Conservation (phyloP, 2,113 vertebrate genomes). For the Nycticryphes semicollaris region DNA sequence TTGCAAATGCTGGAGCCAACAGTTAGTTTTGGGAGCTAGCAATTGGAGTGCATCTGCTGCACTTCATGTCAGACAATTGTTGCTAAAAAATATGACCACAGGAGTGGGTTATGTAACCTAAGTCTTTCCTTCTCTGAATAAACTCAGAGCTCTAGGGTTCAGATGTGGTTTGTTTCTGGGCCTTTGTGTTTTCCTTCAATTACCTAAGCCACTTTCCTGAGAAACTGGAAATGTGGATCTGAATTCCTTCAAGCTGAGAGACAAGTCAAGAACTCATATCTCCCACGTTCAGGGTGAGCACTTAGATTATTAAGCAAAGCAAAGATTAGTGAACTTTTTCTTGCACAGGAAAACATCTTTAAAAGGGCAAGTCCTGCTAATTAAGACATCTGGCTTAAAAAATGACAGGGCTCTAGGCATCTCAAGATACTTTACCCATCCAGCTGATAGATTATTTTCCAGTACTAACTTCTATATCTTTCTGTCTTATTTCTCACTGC, state of each 20-base stretch:
- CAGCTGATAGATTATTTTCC: neutral
- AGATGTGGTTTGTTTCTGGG: neutral
- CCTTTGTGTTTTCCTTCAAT: neutral
- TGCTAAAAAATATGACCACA: neutral
- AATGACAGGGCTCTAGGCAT: neutral
- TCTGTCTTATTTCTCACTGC: neutral
- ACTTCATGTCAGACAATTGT: neutral
- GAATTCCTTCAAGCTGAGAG: neutral
- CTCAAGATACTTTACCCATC: neutral
- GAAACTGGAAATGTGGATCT: neutral
- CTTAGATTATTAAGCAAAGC: neutral
- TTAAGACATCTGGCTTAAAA: neutral
- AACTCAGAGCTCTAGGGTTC: neutral
- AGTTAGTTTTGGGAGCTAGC: neutral
- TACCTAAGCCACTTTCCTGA: neutral
- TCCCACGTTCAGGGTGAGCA: neutral
- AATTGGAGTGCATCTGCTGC: neutral
- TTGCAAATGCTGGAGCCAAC: accelerated
- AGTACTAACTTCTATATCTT: neutral
- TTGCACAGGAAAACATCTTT: neutral
- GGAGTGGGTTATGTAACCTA: neutral
- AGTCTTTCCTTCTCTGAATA: neutral
- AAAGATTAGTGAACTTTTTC: neutral
- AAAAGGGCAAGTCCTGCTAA: neutral
- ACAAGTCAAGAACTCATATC: neutral